phyloP scores from a whole-genome alignment of 2,888 invertebrate species.

The Oscheius sp. region DNA sequence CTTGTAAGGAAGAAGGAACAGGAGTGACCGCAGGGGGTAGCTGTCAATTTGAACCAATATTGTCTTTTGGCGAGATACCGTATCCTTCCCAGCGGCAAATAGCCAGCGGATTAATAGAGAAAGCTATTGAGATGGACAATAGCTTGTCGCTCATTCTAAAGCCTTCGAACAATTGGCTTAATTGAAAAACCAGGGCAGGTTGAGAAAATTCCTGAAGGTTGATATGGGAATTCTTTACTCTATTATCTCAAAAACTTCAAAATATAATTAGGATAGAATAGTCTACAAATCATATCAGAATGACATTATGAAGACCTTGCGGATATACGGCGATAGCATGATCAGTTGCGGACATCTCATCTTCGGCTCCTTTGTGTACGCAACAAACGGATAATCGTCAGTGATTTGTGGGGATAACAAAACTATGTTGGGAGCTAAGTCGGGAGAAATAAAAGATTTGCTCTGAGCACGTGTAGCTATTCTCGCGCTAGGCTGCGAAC shows the following conservation, averaged over 20 bases:
- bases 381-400: conserved; percentile 12
- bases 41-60: conserved; percentile 27
- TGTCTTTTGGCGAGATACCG: conserved; percentile 23
- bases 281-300: not conserved
- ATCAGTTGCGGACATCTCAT: conserved; percentile 16
- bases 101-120: conserved; percentile 23
- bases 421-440: not conserved
- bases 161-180: conserved; percentile 12
- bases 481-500: not conserved
- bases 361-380: conserved; percentile 19
- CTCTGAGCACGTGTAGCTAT: not conserved
- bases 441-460: not conserved
- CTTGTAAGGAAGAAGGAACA: conserved; percentile 3
- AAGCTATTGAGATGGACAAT: conserved; percentile 25
- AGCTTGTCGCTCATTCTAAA: conserved; percentile 23
- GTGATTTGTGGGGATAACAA: conserved; percentile 15
- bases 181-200: too few relatives aligned
- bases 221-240: too few relatives aligned
- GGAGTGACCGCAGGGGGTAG: conserved; percentile 14
- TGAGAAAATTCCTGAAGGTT: too few relatives aligned
- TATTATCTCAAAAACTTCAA: too few relatives aligned
- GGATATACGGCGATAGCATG: conserved; percentile 12
- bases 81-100: conserved; percentile 18
- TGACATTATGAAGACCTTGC: conserved; percentile 23
- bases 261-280: too few relatives aligned